A percentile compares a stretch with the other conserved stretches of the same genome.
phyloP scores from a whole-genome alignment of 2,797 vertebrate species.

The Spinibarbus caldwelli region DNA sequence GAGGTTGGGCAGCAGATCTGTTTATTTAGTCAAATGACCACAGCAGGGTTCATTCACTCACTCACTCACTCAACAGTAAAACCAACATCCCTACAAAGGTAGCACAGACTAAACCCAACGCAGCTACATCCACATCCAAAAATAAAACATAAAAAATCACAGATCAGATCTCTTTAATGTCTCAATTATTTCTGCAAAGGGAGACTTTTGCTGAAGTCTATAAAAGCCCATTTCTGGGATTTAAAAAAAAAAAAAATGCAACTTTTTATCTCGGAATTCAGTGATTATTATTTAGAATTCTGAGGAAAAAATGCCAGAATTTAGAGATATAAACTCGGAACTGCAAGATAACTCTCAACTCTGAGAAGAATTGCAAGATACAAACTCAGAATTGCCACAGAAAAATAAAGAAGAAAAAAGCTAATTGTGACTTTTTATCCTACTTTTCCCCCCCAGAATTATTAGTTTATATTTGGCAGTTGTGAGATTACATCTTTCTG shows the following conservation, averaged over 20 bases:
- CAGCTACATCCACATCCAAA: not conserved
- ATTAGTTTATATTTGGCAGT: no score
- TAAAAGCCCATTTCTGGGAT: not conserved
- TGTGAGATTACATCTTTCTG: no score
- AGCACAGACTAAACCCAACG: constrained; percentile 57
- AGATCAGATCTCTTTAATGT: not conserved
- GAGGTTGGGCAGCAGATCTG: constrained; percentile 64
- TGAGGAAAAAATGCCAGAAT: no score
- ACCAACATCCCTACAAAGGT: constrained; percentile 45
- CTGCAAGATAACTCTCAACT: no score
- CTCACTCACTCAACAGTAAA: constrained; percentile 60
- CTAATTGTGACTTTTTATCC: not conserved
- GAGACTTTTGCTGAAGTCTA: not conserved
- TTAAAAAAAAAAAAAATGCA: no score
- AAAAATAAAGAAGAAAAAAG: not conserved
- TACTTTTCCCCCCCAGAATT: no score
- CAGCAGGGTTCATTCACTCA: constrained; percentile 67
- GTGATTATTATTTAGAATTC: not conserved
- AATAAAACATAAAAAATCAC: not conserved
- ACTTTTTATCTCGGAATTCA: no score
- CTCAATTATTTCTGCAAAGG: not conserved
- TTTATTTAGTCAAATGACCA: constrained; percentile 81
- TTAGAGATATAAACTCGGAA: no score
- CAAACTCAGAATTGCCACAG: no score
- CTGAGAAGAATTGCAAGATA: no score